Conservation (phyloP, 2,113 vertebrate species). For the Arizona elegans region DNA sequence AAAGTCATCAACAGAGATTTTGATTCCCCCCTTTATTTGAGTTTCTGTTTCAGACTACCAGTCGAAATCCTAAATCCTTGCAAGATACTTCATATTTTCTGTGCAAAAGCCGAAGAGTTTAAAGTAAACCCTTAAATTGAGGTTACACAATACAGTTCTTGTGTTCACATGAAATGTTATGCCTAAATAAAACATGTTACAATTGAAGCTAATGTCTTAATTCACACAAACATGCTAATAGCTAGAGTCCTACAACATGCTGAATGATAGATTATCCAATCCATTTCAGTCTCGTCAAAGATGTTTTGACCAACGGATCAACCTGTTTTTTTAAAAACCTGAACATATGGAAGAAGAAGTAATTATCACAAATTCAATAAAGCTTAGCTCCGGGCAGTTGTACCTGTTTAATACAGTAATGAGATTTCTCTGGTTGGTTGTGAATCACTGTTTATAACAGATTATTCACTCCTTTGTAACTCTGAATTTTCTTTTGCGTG, state of each 20-base stretch:
- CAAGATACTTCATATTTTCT: not conserved
- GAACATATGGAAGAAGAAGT: not conserved
- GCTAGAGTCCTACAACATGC: not conserved
- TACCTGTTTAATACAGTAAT: not conserved
- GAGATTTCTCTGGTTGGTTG: not conserved
- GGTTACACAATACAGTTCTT: not conserved
- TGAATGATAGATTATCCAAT: not conserved
- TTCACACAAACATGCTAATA: not conserved
- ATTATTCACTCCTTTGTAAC: not conserved
- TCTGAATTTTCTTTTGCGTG: not conserved
- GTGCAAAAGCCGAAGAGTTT: not conserved
- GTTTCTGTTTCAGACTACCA: not conserved
- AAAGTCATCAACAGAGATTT: not conserved
- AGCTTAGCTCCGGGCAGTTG: not conserved
- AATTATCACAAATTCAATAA: not conserved
- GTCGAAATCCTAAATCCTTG: not conserved
- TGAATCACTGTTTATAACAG: not conserved
- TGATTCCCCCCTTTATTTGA: not conserved
- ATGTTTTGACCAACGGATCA: not conserved
- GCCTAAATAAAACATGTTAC: not conserved
- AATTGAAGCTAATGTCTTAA: not conserved
- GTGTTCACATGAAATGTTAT: not conserved
- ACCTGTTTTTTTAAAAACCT: not conserved
- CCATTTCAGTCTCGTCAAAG: not conserved
- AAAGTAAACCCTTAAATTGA: not conserved